Percentiles rank a stretch among this genome's conserved stretches.
Conservation (phyloP, 2,888 invertebrate species). For the Cabera pusaria region DNA sequence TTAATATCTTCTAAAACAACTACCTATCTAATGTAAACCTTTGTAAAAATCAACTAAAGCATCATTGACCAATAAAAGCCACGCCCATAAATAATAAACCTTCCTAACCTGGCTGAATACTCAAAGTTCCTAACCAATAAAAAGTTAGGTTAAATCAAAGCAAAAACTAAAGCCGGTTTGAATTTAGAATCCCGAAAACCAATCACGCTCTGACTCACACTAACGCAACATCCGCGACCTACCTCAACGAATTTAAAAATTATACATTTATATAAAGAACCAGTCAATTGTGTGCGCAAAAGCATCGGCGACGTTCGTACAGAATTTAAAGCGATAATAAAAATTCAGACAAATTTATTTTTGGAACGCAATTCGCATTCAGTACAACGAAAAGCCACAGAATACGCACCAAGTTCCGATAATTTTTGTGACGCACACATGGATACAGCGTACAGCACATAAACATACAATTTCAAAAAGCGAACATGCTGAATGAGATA, state of each 20-base stretch:
- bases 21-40: too few relatives aligned
- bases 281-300: conserved; percentile 21
- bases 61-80: conserved; percentile 25
- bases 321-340: conserved; percentile 60
- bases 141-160: conserved; percentile 32
- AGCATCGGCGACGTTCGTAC: conserved; percentile 33
- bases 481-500: conserved; percentile 66
- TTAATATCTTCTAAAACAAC: too few relatives aligned
- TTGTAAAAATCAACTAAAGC: conserved; percentile 1
- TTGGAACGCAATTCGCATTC: conserved; percentile 64
- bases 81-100: conserved; percentile 19
- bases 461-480: conserved; percentile 65
- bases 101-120: conserved; percentile 21
- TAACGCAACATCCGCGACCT: conserved; percentile 55
- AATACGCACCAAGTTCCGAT: too few relatives aligned
- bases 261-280: conserved; percentile 16
- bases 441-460: conserved; percentile 53
- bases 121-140: conserved; percentile 37
- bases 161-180: conserved; percentile 52
- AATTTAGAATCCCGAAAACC: conserved; percentile 68
- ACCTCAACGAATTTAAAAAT: conserved; percentile 55
- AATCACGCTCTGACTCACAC: conserved; percentile 51
- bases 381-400: conserved; percentile 51
- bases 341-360: conserved; percentile 62
- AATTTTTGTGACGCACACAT: conserved; percentile 70